Evolutionary conservation across 2,113 vertebrate species (phyloP).

Genomic region (Rhinolophus ferrumequinum): DNA sequence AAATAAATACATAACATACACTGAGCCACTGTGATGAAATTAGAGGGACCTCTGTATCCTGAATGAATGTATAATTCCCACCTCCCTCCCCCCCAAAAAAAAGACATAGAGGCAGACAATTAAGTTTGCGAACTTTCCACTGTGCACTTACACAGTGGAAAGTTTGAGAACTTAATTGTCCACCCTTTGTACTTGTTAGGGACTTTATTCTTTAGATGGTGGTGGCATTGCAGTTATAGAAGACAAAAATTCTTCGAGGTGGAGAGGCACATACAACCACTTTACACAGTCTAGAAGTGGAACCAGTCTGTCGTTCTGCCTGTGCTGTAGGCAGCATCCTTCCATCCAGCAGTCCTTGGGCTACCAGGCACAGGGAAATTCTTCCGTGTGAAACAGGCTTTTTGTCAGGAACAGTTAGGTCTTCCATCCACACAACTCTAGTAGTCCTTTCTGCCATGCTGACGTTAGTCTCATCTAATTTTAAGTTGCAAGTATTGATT

Average conservation of each 20-base stretch:
- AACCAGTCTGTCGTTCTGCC: neutral
- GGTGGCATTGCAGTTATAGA: neutral
- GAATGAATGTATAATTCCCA: neutral
- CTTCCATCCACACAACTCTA: neutral
- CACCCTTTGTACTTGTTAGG: no score
- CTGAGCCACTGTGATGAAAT: neutral
- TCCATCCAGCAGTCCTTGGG: neutral
- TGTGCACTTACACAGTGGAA: no score
- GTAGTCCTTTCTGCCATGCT: neutral
- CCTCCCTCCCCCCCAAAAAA: no score
- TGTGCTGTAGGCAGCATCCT: rapidly evolving
- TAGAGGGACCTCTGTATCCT: neutral
- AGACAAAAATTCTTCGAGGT: neutral
- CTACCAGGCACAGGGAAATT: neutral
- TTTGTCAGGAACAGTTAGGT: rapidly evolving
- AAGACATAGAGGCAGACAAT: no score
- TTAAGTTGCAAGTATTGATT: neutral
- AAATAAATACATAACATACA: neutral
- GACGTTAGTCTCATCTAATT: neutral
- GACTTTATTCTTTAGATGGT: neutral
- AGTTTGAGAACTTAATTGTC: no score
- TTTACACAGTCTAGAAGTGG: neutral
- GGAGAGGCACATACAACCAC: neutral
- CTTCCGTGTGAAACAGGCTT: neutral
- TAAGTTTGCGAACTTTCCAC: no score